Percentiles rank a stretch among this genome's conserved stretches.
These are phyloP conservation scores for Aldabrachelys gigantea DNA, from an alignment of 2,113 vertebrate species.

Conservation along the genomic window DNA sequence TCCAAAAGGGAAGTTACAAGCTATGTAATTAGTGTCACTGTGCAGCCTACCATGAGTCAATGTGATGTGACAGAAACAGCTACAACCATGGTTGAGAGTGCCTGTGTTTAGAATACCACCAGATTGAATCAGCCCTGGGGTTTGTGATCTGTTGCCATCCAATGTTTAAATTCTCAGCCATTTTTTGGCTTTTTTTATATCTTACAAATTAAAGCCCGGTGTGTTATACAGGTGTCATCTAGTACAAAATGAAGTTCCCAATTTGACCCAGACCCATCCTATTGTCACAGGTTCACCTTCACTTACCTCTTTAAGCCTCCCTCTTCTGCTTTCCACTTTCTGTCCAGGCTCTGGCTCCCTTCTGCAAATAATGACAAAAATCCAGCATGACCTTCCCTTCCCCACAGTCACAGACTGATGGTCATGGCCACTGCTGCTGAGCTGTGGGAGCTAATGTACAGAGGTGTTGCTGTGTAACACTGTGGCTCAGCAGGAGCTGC, in stretches of 20 bases:
- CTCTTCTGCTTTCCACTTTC: not conserved
- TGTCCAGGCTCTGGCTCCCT: not conserved
- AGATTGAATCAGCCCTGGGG: not conserved
- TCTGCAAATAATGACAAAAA: not conserved
- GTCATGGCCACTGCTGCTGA: not conserved
- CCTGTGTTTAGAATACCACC: not conserved
- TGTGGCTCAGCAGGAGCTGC: not conserved
- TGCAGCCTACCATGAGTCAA: not conserved
- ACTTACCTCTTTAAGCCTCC: not conserved
- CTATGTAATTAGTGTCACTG: not conserved
- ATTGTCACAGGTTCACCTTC: not conserved
- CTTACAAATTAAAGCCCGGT: not conserved
- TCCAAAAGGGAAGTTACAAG: not conserved
- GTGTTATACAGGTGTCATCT: not conserved
- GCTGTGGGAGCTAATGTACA: not conserved
- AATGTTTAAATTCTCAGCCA: not conserved
- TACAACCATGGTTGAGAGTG: not conserved
- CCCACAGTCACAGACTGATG: not conserved
- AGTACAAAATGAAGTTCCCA: not conserved
- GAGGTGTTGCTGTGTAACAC: fast-evolving
- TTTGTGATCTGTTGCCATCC: not conserved
- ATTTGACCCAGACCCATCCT: not conserved
- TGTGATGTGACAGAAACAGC: not conserved
- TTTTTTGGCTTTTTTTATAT: not conserved
- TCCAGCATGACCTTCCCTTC: not conserved